phyloP scores from a whole-genome alignment of 2,888 invertebrate genomes.

The Emmelina monodactyla region DNA sequence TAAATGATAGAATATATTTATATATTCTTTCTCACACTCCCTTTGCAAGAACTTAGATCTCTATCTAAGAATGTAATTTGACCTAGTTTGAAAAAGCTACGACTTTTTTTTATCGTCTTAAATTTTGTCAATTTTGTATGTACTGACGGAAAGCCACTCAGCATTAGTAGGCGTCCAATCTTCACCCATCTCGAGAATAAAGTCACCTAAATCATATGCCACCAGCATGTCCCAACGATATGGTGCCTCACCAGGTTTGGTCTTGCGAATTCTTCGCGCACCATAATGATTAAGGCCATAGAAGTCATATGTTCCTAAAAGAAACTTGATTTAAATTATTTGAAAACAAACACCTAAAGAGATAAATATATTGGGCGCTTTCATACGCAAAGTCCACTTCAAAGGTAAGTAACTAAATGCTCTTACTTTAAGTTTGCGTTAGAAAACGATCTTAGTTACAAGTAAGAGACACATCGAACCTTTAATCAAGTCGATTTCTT shows the following conservation, averaged over 20 bases:
- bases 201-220: constrained; percentile 19
- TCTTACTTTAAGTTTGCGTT: no score
- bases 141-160: constrained; percentile 20
- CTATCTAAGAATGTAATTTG: neutral
- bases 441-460: no score
- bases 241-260: constrained; percentile 11
- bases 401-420: no score
- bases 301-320: constrained; percentile 52
- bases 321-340: neutral
- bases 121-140: no score
- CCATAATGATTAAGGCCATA: constrained; percentile 61
- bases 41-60: neutral
- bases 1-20: constrained; percentile 1
- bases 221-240: constrained; percentile 21
- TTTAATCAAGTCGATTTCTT: constrained; percentile 30
- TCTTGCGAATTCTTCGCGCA: constrained; percentile 14
- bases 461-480: no score
- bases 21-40: neutral
- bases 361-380: neutral
- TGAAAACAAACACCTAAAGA: neutral
- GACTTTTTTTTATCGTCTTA: no score
- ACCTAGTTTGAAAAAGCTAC: neutral
- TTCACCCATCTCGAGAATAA: constrained; percentile 12
- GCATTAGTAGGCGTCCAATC: constrained; percentile 15
- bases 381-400: neutral